Evolutionary conservation across 2,888 invertebrate genomes (phyloP).

Genomic region (Onthophagus sagittarius): DNA sequence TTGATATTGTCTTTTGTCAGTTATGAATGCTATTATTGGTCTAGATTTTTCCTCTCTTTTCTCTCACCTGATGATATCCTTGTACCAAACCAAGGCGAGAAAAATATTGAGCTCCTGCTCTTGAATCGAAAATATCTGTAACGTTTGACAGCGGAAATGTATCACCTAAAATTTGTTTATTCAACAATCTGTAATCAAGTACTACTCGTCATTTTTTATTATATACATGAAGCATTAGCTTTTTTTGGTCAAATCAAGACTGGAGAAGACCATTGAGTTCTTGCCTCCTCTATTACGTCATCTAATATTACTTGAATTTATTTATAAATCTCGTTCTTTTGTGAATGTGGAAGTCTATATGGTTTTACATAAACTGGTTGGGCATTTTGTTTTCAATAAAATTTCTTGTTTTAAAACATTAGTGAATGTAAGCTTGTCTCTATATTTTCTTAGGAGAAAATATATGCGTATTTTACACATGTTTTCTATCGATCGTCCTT

Average conservation of each 20-base stretch:
- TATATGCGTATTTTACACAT: no score
- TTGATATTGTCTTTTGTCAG: no score
- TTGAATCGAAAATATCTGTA: conserved; percentile 33
- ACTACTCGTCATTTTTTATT: conserved; percentile 20
- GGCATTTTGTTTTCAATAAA: conserved; percentile 8
- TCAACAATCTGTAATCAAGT: conserved; percentile 23
- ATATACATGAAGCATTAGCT: conserved; percentile 1
- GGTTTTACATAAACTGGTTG: conserved; percentile 15
- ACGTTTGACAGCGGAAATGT: conserved; percentile 31
- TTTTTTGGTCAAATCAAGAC: conserved; percentile 16
- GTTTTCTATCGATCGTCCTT: no score
- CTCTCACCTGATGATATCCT: no score
- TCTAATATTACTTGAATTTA: conserved; percentile 18
- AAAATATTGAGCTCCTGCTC: conserved; percentile 32
- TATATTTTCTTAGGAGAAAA: no score
- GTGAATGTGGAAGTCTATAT: conserved; percentile 11
- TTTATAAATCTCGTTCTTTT: conserved; percentile 14
- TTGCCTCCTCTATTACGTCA: conserved; percentile 22
- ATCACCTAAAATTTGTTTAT: no score
- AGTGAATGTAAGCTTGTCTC: no score
- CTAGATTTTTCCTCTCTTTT: no score
- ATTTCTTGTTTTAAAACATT: background rate
- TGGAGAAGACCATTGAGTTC: no score
- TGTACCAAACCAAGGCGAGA: conserved; percentile 31
- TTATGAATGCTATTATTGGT: no score